A percentile compares a stretch with the other conserved stretches of the same genome.
These are phyloP conservation scores for Sphenodon punctatus DNA, from an alignment of 2,797 vertebrate genomes.

Conservation along the genomic window DNA sequence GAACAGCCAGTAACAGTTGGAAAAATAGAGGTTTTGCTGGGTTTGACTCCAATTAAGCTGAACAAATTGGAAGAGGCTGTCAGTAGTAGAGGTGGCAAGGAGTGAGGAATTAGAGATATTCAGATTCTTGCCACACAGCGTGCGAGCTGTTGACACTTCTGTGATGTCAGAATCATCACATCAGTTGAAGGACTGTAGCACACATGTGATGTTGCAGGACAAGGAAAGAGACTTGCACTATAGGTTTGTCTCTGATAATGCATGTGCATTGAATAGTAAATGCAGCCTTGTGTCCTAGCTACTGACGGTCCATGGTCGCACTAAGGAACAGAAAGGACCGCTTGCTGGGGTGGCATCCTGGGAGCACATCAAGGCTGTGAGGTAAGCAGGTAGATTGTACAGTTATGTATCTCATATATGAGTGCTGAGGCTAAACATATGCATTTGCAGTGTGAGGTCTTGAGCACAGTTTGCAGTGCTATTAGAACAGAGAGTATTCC, in stretches of 20 bases:
- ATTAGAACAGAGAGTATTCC: not conserved
- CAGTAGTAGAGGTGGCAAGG: not conserved
- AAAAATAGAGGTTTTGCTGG: not conserved
- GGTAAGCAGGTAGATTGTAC: conserved; percentile 70
- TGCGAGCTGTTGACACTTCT: not conserved
- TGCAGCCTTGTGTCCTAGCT: conserved; percentile 75
- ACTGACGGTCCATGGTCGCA: conserved; percentile 93
- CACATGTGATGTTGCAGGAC: not conserved
- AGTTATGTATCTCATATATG: not conserved
- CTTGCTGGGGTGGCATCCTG: conserved; percentile 89
- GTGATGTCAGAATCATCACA: not conserved
- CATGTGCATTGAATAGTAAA: not conserved
- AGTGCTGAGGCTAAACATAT: not conserved
- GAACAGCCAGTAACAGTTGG: not conserved
- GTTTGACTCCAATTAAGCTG: not conserved
- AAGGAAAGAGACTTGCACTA: not conserved
- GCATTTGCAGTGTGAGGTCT: not conserved
- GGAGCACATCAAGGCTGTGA: conserved; percentile 94
- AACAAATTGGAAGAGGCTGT: not conserved
- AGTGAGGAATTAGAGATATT: too few species aligned
- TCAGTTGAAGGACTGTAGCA: not conserved
- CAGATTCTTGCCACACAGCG: not conserved
- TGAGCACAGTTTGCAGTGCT: not conserved
- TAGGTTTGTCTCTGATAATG: not conserved
- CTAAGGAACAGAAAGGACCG: conserved; percentile 95